Evolutionary conservation across 2,888 invertebrate genomes (phyloP), one percentile per base, ranked within the genome.

Genomic region (Drosophila formosana): DNA sequence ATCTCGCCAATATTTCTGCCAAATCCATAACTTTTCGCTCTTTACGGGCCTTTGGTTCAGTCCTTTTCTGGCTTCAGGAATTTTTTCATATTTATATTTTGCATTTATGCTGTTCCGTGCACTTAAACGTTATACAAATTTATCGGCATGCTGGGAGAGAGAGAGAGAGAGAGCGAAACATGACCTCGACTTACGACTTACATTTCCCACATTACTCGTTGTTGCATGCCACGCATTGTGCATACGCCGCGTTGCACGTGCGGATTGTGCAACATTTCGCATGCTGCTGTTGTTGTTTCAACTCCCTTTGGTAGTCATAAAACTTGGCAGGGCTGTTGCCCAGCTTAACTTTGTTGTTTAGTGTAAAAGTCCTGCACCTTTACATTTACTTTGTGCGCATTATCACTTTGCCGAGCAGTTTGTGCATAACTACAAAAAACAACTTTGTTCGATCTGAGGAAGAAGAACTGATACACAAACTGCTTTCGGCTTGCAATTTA

Each of bases 261-360:
- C 71, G 65, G 69, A 63, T 66, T 77, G 77, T 77, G 77, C 73
- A 85, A 76, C 76, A 80, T 73, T 82, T 70, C 55, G 46, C 47
- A 34, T 30, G 5, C n/a, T 37, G 63, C 45, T 34, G 53, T 55
- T 39, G 53, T 45, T 61, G 61, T 51, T 72, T 23, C 8, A 9
- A 41, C 39, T 53, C 11, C 43, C 43, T 18, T 52, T 41, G 28
- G 3, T 51, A 57, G 79, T 61, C 80, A 78, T 82, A 82, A 85
- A 82, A 85, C 72, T 82, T 82, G n/a, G 11, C 46, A 32, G 47
- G 43, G 46, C 56, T 65, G 57, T 37, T 62, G 56, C 50, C 41
- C 46, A 62, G 77, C 87, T 86, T 83, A 84, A 84, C 83, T 84
- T 86, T 83, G 83, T 86, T 86, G 83, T 83, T 86, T 86, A 82